phyloP scores from a whole-genome alignment of 2,113 vertebrate genomes.

The Brachirus orientalis region DNA sequence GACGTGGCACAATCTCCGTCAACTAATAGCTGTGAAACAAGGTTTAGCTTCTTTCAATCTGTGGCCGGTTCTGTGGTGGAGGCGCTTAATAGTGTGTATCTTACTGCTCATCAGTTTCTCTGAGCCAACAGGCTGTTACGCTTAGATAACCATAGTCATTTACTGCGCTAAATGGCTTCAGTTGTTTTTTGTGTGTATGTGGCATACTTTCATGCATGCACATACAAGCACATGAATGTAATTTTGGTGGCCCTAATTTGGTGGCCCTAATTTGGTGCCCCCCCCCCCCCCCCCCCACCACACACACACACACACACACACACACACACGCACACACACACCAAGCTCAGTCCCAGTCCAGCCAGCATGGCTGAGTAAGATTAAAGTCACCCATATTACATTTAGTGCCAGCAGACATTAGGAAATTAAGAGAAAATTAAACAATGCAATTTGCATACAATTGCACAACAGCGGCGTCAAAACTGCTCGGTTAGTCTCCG shows the following conservation, averaged over 20 bases:
- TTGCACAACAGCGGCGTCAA: slow-evolving; percentile 50
- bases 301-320: no score
- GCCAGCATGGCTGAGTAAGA: slow-evolving; percentile 58
- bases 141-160: slow-evolving; percentile 74
- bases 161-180: slow-evolving; percentile 64
- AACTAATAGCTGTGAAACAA: slow-evolving; percentile 60
- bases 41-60: slow-evolving; percentile 55
- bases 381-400: slow-evolving; percentile 68
- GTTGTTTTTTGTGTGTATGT: slow-evolving; percentile 31
- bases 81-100: slow-evolving; percentile 65
- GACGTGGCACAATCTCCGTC: slow-evolving; percentile 44
- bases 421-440: slow-evolving; percentile 74
- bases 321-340: not conserved
- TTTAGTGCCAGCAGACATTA: slow-evolving; percentile 48
- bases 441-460: slow-evolving; percentile 72
- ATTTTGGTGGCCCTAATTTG: no score
- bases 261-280: no score
- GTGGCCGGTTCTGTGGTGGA: slow-evolving; percentile 40
- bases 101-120: slow-evolving; percentile 63
- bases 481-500: slow-evolving; percentile 45
- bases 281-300: no score
- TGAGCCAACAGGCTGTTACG: slow-evolving; percentile 69
- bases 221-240: slow-evolving; percentile 40
- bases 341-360: slow-evolving; percentile 45
- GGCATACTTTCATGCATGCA: slow-evolving; percentile 38